Evolutionary conservation across 2,113 vertebrate genomes (phyloP), one percentile per base, ranked within the genome.

Genomic region (Zapornia atra): DNA sequence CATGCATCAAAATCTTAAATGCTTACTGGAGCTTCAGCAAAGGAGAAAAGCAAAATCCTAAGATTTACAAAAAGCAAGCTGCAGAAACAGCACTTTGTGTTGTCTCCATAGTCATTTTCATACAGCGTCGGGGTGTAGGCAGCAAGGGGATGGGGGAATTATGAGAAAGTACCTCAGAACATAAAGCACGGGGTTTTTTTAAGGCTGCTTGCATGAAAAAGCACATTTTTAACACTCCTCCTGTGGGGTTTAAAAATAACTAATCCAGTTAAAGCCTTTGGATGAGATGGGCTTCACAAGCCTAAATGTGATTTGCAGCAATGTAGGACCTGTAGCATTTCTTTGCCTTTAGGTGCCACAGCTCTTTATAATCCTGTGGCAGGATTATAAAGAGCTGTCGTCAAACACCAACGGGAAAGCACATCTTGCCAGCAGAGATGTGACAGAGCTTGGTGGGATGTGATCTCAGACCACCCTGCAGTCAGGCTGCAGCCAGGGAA

Each of bases 181-280:
- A 94, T 90, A 94, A 94, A 88, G 93, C 71, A 90, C 12, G 3
- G 90, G 48, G 69, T n/a, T n/a, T 71, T 73, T 92, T 69, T n/a
- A 46, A 88, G 65, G 65, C 96, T 95, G 93, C 95, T 97, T 91
- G 83, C 88, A 91, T 95, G 92, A 96, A 97, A 96, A 97, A 76
- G 76, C 93, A 96, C 83, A 51, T 95, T 97, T 97, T 97, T 94
- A 96, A 97, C 97, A 95, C 92, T 94, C 96, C 96, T 97, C 96
- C 97, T 95, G 92, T 90, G 84, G 88, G 60, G 75, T 95, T 88
- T 93, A 92, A 96, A 96, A 96, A 96, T 94, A 97, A 83, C 91
- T 95, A 96, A 97, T 96, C 92, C 93, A 90, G 70, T 94, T 60
- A 72, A 91, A 96, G 92, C 69, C 76, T 82, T 77, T 56, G 80